Percentiles rank a stretch among this genome's conserved stretches.
Conservation (phyloP, 2,888 invertebrate genomes). For the Drosophila prolongata region DNA sequence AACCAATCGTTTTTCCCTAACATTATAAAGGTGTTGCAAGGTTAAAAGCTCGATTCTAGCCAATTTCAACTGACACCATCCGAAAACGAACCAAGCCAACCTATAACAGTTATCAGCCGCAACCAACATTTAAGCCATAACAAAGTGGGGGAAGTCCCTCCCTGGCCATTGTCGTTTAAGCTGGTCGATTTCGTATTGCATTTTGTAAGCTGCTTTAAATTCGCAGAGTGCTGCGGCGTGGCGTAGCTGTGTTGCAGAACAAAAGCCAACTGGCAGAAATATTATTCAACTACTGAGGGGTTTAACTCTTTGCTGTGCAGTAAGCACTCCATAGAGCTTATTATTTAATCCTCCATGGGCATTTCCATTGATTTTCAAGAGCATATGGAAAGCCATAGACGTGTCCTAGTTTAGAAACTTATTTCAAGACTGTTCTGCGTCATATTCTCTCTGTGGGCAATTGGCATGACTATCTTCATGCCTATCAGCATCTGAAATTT, state of each 20-base stretch:
- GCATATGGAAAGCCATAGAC: conserved; percentile 12
- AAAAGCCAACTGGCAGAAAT: conserved; percentile 23
- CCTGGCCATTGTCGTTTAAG: conserved; percentile 11
- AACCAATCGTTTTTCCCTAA: conserved; percentile 18
- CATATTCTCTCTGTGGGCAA: conserved; percentile 34
- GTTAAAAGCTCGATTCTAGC: conserved; percentile 18
- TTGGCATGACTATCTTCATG: conserved; percentile 33
- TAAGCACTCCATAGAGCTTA: neutral
- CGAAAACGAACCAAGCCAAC: conserved; percentile 7
- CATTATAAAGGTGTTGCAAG: conserved; percentile 21
- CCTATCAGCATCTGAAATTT: conserved; percentile 35
- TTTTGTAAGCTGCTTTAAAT: conserved; percentile 39
- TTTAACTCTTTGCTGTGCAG: conserved; percentile 3
- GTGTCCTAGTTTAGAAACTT: conserved; percentile 44
- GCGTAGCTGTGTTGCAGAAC: neutral
- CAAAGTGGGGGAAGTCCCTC: conserved; percentile 15
- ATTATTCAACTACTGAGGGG: conserved; percentile 13
- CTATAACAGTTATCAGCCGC: conserved; percentile 22
- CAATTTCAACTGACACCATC: conserved; percentile 13
- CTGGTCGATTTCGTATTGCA: conserved; percentile 38
- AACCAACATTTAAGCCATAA: conserved; percentile 30
- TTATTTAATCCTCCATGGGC: conserved; percentile 11
- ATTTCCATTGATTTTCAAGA: conserved; percentile 33
- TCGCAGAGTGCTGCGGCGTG: conserved; percentile 1
- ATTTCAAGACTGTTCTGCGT: conserved; percentile 43